These are phyloP conservation scores for Sepiola atlantica DNA, from an alignment of 2,888 invertebrate species.

Conservation along the genomic window DNA sequence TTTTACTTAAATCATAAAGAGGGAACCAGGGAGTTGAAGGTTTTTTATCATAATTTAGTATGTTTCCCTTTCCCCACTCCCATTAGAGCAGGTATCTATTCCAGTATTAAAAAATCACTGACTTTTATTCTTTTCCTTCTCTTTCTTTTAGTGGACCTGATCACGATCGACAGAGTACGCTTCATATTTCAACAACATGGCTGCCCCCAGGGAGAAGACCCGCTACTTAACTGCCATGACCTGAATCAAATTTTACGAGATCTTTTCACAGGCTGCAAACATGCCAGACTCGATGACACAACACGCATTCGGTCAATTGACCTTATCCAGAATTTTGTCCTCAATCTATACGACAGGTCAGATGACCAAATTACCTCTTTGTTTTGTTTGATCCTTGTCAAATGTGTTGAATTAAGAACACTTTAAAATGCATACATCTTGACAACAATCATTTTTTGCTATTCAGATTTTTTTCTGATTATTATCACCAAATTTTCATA, in stretches of 20 bases:
- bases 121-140: neutral
- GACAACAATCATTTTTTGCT: too few species aligned
- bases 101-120: neutral
- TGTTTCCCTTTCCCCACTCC: too few species aligned
- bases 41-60: too few species aligned
- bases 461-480: too few species aligned
- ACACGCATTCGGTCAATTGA: conserved; percentile 61
- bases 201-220: conserved; percentile 81
- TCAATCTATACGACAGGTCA: conserved; percentile 70
- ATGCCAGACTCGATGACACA: conserved; percentile 65
- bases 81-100: too few species aligned
- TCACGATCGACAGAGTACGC: conserved; percentile 35
- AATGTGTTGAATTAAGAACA: too few species aligned
- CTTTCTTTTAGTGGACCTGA: neutral
- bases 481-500: too few species aligned
- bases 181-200: conserved; percentile 83
- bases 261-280: conserved; percentile 77
- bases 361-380: conserved; percentile 49
- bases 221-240: conserved; percentile 82
- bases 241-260: conserved; percentile 84
- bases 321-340: conserved; percentile 67
- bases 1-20: too few species aligned
- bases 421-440: too few species aligned
- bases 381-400: too few species aligned
- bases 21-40: too few species aligned